A percentile compares a stretch with the other conserved stretches of the same genome.
phyloP scores from a whole-genome alignment of 2,888 invertebrate species.

The Apamea epomidion region DNA sequence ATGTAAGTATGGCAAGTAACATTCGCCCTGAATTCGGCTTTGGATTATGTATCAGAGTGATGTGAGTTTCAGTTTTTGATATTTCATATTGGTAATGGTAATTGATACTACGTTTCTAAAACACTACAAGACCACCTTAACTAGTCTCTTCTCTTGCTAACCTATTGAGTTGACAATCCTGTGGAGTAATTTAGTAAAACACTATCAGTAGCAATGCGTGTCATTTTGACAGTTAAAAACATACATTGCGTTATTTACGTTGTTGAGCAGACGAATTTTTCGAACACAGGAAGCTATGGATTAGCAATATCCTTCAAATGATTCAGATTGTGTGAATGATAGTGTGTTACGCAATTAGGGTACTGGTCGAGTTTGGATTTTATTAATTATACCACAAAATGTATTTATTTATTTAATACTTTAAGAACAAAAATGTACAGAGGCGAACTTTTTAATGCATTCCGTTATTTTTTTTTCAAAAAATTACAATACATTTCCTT shows the following conservation, averaged over 20 bases:
- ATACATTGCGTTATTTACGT: neutral
- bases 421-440: neutral
- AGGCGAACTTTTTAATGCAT: neutral
- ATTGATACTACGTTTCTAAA: neutral
- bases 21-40: neutral
- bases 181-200: too few relatives aligned
- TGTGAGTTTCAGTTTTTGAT: constrained; percentile 39
- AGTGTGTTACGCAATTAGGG: neutral
- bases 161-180: too few relatives aligned
- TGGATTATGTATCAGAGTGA: neutral
- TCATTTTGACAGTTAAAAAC: neutral
- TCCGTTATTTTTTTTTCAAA: neutral
- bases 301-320: neutral
- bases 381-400: neutral
- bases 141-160: neutral
- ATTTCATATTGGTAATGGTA: neutral
- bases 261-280: neutral
- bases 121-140: neutral
- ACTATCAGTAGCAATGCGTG: neutral
- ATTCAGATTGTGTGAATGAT: neutral
- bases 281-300: neutral
- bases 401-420: neutral
- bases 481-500: neutral
- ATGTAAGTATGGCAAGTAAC: neutral
- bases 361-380: neutral